phyloP scores from a whole-genome alignment of 2,888 invertebrate species.

The Congeria kusceri region DNA sequence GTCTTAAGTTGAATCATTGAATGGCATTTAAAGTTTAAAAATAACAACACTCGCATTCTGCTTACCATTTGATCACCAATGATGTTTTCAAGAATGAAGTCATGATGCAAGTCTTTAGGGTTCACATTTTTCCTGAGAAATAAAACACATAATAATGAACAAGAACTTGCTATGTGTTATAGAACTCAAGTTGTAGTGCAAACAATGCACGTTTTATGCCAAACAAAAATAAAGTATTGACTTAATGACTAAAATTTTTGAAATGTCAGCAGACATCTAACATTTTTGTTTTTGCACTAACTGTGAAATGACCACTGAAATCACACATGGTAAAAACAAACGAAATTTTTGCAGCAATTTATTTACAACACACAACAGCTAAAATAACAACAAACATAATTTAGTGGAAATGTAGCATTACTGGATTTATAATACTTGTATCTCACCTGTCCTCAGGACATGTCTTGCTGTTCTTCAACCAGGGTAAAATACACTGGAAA shows the following conservation, averaged over 20 bases:
- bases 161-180: not conserved
- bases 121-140: slow-evolving; percentile 72
- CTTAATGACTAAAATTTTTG: too few species aligned
- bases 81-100: slow-evolving; percentile 82
- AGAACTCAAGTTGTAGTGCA: too few species aligned
- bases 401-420: not conserved
- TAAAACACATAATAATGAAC: slow-evolving; percentile 8
- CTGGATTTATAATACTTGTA: not conserved
- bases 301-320: not conserved
- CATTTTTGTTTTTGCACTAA: not conserved
- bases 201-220: too few species aligned
- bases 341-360: not conserved
- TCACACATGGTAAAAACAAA: not conserved
- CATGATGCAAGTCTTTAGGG: slow-evolving; percentile 75
- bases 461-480: slow-evolving; percentile 75
- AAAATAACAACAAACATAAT: too few species aligned
- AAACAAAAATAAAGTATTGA: too few species aligned
- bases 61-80: slow-evolving; percentile 81
- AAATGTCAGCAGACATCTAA: not conserved
- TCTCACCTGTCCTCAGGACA: slow-evolving; percentile 81
- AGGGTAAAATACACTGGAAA: slow-evolving; percentile 77
- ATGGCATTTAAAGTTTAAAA: too few species aligned
- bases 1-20: too few species aligned
- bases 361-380: too few species aligned
- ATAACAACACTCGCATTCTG: too few species aligned